Evolutionary conservation across 2,113 vertebrate species (phyloP).

Genomic region (human (Homo sapiens)): GRCh38 chrX:89008001-89008500

Average conservation of each 20-base stretch:
- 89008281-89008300: background rate
- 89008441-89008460: background rate
- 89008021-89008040: background rate
- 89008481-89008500: background rate
- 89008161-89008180: background rate
- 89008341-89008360: background rate
- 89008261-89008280: background rate
- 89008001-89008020: background rate
- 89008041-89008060: background rate
- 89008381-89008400: background rate
- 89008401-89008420: background rate
- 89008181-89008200: background rate
- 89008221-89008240: background rate
- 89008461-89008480: background rate
- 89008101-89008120: background rate
- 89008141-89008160: background rate
- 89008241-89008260: background rate
- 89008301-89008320: background rate
- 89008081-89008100: background rate
- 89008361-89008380: background rate
- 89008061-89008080: background rate
- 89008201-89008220: background rate
- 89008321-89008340: background rate
- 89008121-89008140: background rate
- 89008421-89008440: background rate